A percentile compares a stretch with the other conserved stretches of the same genome.
Evolutionary conservation across 2,888 invertebrate species (phyloP).

Genomic region (Clepsis dumicolana): DNA sequence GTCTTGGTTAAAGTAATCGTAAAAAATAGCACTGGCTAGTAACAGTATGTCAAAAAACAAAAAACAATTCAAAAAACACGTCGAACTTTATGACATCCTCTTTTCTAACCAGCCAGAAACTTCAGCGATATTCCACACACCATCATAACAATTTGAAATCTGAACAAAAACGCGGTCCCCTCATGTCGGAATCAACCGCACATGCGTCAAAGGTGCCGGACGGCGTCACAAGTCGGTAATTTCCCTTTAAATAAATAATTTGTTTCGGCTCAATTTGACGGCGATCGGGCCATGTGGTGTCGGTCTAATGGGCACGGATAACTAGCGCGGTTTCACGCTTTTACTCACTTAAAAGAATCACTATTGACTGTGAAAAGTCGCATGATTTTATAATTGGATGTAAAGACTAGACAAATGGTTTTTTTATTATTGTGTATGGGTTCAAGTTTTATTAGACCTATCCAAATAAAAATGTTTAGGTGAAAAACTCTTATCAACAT

Average conservation of each 20-base stretch:
- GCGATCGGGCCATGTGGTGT: conserved; percentile 73
- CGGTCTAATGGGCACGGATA: conserved; percentile 75
- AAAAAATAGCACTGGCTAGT: too few relatives aligned
- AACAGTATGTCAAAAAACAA: too few relatives aligned
- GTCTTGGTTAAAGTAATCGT: too few relatives aligned
- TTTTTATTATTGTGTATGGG: background rate
- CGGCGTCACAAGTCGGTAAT: conserved; percentile 68
- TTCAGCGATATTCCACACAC: conserved; percentile 54
- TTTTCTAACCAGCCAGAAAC: background rate
- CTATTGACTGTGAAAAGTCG: conserved; percentile 29
- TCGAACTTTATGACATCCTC: background rate
- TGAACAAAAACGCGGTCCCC: conserved; percentile 61
- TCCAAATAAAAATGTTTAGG: background rate
- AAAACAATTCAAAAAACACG: too few relatives aligned
- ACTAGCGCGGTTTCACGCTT: conserved; percentile 83
- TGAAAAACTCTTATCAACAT: too few relatives aligned
- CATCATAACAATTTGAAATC: conserved; percentile 61
- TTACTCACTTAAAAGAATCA: conserved; percentile 55
- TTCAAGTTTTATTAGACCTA: background rate
- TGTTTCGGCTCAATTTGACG: conserved; percentile 77
- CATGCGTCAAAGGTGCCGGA: conserved; percentile 64
- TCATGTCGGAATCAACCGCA: conserved; percentile 71
- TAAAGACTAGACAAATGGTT: too few relatives aligned
- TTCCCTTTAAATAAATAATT: conserved; percentile 85
- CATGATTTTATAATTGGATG: background rate